Evolutionary conservation across 1,140 invertebrate genomes (phyloP), one percentile per base, ranked within the genome.

Genomic region (Drosophila pseudoobscura): DNA sequence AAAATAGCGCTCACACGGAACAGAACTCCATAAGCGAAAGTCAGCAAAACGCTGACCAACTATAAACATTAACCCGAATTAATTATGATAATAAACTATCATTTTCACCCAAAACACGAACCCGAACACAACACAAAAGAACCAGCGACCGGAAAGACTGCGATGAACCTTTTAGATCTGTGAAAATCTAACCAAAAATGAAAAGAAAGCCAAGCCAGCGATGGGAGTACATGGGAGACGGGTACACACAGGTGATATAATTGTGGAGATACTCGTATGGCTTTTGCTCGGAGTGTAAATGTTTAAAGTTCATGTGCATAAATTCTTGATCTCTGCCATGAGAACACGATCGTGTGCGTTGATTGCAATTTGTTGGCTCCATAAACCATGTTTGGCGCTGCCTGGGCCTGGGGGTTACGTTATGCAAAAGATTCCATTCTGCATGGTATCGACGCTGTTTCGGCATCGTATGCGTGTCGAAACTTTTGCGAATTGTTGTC

Each of bases 1-100:
- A 55, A 54, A 26, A 26, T 26, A 26, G 24, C 24, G 24, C 24
- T 26, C 4, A 26, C 24, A 68, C 29, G 39, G 17, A n/a, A 1
- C 20, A n/a, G 49, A 53, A 29, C 20, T 31, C 5, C 46, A 55
- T 49, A 84, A 84, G 80, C 80, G 80, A 84, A 84, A 84, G 80
- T 78, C 63, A 50, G 59, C 71, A 68, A 70, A 74, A 65, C 46
- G 39, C 31, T 52, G 41, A 20, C 61, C 52, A 46, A 80, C 60
- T 51, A 53, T 53, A 78, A 75, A 71, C 78, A 75, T 78, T 75
- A 87, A 80, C 62, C 65, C 59, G 64, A 73, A 88, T 85, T 85
- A 85, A 87, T 87, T 85, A 75, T 63, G 64, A 78, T 78, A 69
- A 82, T 87, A 82, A 84, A 87, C 82, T 69, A 68, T 78, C 68